Base-by-base conservation (phyloP, 2,113 vertebrate genomes). In the Corydoras sp. region DNA sequence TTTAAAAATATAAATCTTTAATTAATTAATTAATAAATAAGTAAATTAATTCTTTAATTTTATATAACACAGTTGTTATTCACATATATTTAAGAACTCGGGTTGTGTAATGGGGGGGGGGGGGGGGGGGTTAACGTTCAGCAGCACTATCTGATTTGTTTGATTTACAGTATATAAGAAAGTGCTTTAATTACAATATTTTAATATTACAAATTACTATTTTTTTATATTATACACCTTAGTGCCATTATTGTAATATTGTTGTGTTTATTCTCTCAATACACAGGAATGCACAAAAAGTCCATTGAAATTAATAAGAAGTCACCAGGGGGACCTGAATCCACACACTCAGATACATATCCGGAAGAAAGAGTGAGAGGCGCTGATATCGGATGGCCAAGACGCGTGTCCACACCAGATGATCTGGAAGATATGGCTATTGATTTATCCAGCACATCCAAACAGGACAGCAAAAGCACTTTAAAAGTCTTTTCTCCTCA, bases 201-300 rank as follows among this genome's bases (percentile, higher is more conserved):
- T 43, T 24, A 24, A 24, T 24, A 24, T 24, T 24, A 24, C 18
- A 24, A 24, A 24, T 24, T 24, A 2, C 18, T 24, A 8, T 43
- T 43, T 43, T 5, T 2, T 43, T 5, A 43, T 43, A 43, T 8
- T 43, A 5, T 43, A 43, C 35, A 43, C 4, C 35, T 43, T 43
- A 43, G 4, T 43, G 35, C 7, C 35, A 43, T 5, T 43, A 11
- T 63, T 71, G 60, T 69, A 59, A 66, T 32, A 0, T 10, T 29
- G 5, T 43, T 48, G 3, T 70, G 49, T 75, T 60, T 67, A 69
- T 65, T 80, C 51, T 54, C 75, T 78, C 4, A 62, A 71, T 49
- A 68, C 75, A 14, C 86, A 98, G 96, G 96, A 55, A 97, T 98
- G 94, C 94, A 98, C 86, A 98, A 95, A 80, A 99, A 97, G 80